Evolutionary conservation across 2,113 vertebrate genomes (phyloP).

Genomic region (Petromus typicus): DNA sequence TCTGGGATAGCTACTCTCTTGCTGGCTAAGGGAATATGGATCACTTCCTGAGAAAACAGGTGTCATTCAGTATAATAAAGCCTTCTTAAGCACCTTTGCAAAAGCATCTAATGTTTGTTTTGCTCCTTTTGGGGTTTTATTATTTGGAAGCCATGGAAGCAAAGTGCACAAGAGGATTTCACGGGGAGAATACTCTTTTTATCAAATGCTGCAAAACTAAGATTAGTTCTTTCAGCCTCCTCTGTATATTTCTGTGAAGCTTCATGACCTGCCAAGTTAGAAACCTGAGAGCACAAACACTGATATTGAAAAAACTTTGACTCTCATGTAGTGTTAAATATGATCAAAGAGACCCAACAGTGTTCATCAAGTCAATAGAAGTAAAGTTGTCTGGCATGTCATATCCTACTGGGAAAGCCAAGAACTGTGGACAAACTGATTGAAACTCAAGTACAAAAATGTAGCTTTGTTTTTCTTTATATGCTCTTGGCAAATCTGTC

Average conservation of each 20-base stretch:
- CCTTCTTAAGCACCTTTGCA: conserved; percentile 98
- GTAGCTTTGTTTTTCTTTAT: conserved; percentile 94
- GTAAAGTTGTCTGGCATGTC: conserved; percentile 98
- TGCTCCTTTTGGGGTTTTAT: conserved; percentile 96
- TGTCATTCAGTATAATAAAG: conserved; percentile 97
- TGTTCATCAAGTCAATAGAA: conserved; percentile 95
- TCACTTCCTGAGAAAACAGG: conserved; percentile 97
- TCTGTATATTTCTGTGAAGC: conserved; percentile 96
- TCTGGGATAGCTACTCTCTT: conserved; percentile 95
- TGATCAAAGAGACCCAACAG: conserved; percentile 97
- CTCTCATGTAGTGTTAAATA: conserved; percentile 96
- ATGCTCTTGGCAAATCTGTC: conserved; percentile 98
- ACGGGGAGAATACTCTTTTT: conserved; percentile 90
- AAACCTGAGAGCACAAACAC: conserved; percentile 85
- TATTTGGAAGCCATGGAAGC: conserved; percentile 97
- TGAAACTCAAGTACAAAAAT: conserved; percentile 95
- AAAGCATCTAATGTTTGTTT: conserved; percentile 97
- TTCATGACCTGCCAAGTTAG: conserved; percentile 93
- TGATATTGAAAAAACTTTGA: conserved; percentile 88
- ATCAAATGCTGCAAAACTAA: conserved; percentile 91
- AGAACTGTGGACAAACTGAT: conserved; percentile 94
- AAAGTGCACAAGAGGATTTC: conserved; percentile 92
- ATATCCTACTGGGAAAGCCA: conserved; percentile 92
- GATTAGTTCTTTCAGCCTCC: conserved; percentile 90
- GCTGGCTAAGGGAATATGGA: conserved; percentile 96